Base-by-base conservation (phyloP, 2,113 vertebrate species). In the Odobenus rosmarus region DNA sequence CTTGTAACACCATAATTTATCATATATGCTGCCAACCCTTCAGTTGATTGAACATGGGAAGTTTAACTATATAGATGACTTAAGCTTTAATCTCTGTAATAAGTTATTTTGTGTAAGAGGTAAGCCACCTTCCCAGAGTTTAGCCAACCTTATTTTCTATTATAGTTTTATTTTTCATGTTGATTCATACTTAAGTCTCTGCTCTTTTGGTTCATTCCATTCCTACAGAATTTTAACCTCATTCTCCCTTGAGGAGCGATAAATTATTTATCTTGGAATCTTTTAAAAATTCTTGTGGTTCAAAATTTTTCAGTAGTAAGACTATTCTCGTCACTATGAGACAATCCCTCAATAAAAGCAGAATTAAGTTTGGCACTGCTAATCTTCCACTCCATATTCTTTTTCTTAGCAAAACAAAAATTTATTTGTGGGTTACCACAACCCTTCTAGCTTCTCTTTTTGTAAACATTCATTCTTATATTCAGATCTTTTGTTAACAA, bases 261-360 rank as follows among this genome's bases (percentile, higher is more conserved):
- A 62, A 86, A 76, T 62, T 61, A 85, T 93, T 96, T 93, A 36
- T 87, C 83, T 93, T 98, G 89, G 97, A 96, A 82, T 90, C 46
- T 93, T 74, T 93, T 39, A 11, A 81, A 96, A 96, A 96, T 97
- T 83, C 74, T 86, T 98, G 96, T 57, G 95, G 93, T 83, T 94
- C 16, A 26, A 62, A 88, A 79, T 26, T 93, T 93, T 96, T 96
- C 31, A 84, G 67, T 83, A 93, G 42, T 83, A 92, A 91, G 93
- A 89, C 61, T 76, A n/a, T 74, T 96, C 95, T 93, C 72, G 11
- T 94, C n/a, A 74, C 31, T 31, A 42, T 51, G 79, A 96, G 77
- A 93, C 55, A 86, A 74, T 82, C 24, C 36, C 26, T 93, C 55
- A 67, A 13, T 62, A 14, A 76, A 77, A 95, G 39, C 18, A 82